phyloP scores from a whole-genome alignment of 2,888 invertebrate genomes.

The Mongoloraphidia duomilia region DNA sequence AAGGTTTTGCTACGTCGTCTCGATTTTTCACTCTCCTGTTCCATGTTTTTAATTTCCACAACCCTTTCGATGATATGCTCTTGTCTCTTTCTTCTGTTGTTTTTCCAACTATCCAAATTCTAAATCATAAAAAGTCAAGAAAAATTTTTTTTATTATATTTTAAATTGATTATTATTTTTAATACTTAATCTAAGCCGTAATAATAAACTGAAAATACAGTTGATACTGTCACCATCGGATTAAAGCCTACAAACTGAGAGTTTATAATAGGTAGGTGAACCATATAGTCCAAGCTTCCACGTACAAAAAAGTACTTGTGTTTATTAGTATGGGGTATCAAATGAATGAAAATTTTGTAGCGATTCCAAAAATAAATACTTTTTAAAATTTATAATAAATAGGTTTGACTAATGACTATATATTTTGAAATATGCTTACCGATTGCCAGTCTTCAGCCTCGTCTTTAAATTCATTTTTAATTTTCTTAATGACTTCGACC shows the following conservation, averaged over 20 bases:
- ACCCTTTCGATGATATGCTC: constrained; percentile 82
- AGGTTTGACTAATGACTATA: too few relatives aligned
- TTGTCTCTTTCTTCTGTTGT: constrained; percentile 79
- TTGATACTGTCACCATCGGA: not conserved
- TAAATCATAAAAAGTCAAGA: constrained; percentile 24
- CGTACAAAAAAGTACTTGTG: not conserved
- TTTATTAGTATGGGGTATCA: not conserved
- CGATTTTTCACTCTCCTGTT: constrained; percentile 48
- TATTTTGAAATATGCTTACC: constrained; percentile 40
- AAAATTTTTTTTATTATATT: not conserved
- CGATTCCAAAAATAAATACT: not conserved
- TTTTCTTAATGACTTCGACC: constrained; percentile 71
- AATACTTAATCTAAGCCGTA: not conserved
- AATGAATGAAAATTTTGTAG: not conserved
- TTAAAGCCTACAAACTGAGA: too few relatives aligned
- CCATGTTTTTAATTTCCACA: constrained; percentile 75
- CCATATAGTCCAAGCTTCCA: too few relatives aligned
- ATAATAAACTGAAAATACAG: not conserved
- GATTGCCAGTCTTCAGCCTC: constrained; percentile 87
- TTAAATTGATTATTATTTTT: not conserved
- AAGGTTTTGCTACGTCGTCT: constrained; percentile 81
- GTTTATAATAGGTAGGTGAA: too few relatives aligned
- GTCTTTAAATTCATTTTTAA: constrained; percentile 60
- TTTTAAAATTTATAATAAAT: not conserved
- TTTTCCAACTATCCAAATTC: constrained; percentile 92